Evolutionary conservation across 2,113 vertebrate species (phyloP), one percentile per base, ranked within the genome.

Genomic region (Erinaceus europaeus): DNA sequence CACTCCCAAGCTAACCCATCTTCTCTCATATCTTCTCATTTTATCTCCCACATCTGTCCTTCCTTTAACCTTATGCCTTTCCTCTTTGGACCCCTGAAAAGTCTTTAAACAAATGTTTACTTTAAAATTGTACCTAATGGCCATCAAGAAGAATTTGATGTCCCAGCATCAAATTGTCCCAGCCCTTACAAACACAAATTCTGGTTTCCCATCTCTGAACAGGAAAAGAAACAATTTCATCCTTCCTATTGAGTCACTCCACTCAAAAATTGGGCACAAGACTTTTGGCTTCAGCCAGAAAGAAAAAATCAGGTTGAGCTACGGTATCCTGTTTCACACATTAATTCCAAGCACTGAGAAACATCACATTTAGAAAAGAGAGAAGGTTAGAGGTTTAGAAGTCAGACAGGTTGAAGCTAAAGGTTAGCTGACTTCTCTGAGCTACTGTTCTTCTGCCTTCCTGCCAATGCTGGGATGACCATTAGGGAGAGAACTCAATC

Each of bases 101-200:
- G 9, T 7, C 9, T 1, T 72, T 46, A 83, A 74, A 40, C 36
- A 85, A 53, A 69, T 12, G 9, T 71, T 53, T 23, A 52, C 25
- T 67, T 57, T 84, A 52, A 77, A 36, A 73, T 73, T 76, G 21
- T 27, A 38, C 32, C 53, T 65, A 48, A 64, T n/a, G 48, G 36
- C 42, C 44, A 48, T 71, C 53, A 76, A 65, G 67, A 88, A 84
- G 50, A 88, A 81, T 61, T 52, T 59, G 21, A 40, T 68, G 6
- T 57, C 46, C 48, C 14, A 75, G 71, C 61, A 50, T 7, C 53
- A 44, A 46, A 34, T 15, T n/a, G 25, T 25, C 25, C 36, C 32
- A 17, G 13, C 4, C 18, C 69, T 78, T 65, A 78, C 36, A 82
- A 65, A 85, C 23, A 71, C 25, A 75, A 75, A 71, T 34, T 15